Percentiles rank a stretch among this genome's conserved stretches.
Evolutionary conservation across 2,113 vertebrate species (phyloP).

Genomic region (Promerops cafer): DNA sequence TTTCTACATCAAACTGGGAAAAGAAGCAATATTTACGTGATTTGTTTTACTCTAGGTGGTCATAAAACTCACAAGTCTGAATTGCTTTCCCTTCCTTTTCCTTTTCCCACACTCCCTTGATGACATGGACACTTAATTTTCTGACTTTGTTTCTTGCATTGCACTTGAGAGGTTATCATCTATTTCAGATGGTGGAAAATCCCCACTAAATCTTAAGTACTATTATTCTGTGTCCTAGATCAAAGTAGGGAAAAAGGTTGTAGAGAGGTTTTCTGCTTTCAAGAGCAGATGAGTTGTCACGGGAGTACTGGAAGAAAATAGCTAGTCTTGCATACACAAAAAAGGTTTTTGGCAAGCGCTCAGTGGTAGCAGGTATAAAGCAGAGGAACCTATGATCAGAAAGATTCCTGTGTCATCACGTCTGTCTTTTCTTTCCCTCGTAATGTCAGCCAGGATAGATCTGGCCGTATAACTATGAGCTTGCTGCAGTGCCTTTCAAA

Average conservation of each 20-base stretch:
- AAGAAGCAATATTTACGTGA: not conserved
- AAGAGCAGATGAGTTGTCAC: not conserved
- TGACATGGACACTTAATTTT: not conserved
- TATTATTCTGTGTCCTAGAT: not conserved
- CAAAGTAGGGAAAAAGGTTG: not conserved
- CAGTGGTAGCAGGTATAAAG: not conserved
- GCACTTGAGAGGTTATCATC: not conserved
- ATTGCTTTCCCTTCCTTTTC: not conserved
- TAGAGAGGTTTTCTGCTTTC: not conserved
- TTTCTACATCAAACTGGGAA: not conserved
- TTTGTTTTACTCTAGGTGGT: not conserved
- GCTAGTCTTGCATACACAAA: not conserved
- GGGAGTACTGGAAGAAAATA: not conserved
- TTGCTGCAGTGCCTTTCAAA: not conserved
- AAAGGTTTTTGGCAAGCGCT: not conserved
- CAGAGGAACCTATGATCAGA: not conserved
- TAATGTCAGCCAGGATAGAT: not conserved
- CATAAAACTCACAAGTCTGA: not conserved
- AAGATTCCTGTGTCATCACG: not conserved
- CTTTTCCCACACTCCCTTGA: not conserved
- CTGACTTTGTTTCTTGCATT: not conserved
- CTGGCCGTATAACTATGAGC: not conserved
- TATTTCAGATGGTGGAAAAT: slow-evolving; percentile 9
- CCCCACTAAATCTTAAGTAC: not conserved
- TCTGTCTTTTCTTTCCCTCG: not conserved